These are phyloP conservation scores for Rhyzopertha dominica DNA, from an alignment of 1,140 invertebrate species.

Conservation along the genomic window DNA sequence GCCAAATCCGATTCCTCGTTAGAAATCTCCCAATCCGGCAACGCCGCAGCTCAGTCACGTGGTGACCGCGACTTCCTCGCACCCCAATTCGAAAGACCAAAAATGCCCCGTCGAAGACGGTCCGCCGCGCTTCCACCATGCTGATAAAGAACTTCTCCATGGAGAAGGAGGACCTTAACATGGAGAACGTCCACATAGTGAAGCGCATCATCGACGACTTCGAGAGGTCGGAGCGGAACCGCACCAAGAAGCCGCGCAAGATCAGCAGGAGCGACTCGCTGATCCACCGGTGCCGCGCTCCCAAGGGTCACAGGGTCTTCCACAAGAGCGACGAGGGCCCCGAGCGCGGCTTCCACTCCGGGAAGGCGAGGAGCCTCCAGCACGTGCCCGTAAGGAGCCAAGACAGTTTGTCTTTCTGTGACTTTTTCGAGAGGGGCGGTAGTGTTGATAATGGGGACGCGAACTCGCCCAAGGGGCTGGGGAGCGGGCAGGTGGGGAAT, in stretches of 20 bases:
- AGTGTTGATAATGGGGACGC: conserved; percentile 32
- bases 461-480: conserved; percentile 15
- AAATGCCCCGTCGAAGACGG: no score
- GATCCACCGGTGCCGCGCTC: conserved; percentile 22
- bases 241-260: conserved; percentile 15
- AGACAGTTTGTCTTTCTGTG: conserved; percentile 29
- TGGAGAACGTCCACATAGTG: conserved; percentile 37
- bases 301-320: conserved; percentile 25
- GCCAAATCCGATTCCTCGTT: no score
- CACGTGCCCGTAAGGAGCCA: conserved; percentile 12
- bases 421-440: conserved; percentile 32
- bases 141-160: conserved; percentile 30
- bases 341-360: no score
- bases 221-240: conserved; percentile 24
- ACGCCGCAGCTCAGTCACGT: no score
- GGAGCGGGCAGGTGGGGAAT: neutral
- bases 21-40: no score
- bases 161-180: conserved; percentile 26
- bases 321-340: conserved; percentile 23
- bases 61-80: neutral
- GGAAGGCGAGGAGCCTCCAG: conserved; percentile 9
- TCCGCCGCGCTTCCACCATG: conserved; percentile 29
- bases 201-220: conserved; percentile 38
- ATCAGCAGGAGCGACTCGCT: conserved; percentile 24
- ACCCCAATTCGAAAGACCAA: conserved; percentile 7